A percentile compares a stretch with the other conserved stretches of the same genome.
Evolutionary conservation across 1,140 invertebrate species (phyloP).

Genomic region (Drosophila kohkoa): DNA sequence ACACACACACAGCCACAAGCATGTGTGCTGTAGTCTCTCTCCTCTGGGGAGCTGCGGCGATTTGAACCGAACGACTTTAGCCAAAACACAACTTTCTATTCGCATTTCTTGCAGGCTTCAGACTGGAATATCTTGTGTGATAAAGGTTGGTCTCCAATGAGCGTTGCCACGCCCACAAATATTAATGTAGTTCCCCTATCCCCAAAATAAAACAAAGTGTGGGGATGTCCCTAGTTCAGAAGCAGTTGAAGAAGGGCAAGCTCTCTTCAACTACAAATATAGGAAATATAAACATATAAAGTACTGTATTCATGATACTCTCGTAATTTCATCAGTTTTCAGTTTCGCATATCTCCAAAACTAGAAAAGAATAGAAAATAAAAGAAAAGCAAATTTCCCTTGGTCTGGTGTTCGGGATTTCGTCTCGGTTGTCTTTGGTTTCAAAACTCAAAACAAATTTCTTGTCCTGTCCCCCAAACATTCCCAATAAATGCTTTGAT

Average conservation of each 20-base stretch:
- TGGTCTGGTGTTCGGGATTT: slow-evolving; percentile 1
- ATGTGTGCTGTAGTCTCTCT: slow-evolving; percentile 41
- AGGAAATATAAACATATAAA: background rate
- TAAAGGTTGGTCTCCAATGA: slow-evolving; percentile 76
- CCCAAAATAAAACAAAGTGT: slow-evolving; percentile 1
- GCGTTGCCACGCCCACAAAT: slow-evolving; percentile 49
- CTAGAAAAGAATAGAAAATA: background rate
- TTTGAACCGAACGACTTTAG: slow-evolving; percentile 61
- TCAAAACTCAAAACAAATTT: background rate
- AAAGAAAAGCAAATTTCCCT: background rate
- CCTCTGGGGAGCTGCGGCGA: slow-evolving; percentile 49
- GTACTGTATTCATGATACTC: background rate
- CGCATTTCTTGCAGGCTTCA: slow-evolving; percentile 82
- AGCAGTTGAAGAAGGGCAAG: background rate
- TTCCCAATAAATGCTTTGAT: slow-evolving; percentile 3
- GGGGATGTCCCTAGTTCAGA: background rate
- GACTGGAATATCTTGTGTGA: slow-evolving; percentile 84
- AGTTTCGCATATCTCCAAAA: slow-evolving; percentile 9
- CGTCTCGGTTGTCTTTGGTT: slow-evolving; percentile 11
- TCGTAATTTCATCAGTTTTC: slow-evolving; percentile 14
- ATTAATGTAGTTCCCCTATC: background rate
- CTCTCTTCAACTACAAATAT: background rate
- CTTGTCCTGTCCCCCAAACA: background rate
- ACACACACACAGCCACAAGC: slow-evolving; percentile 1
- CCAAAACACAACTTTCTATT: slow-evolving; percentile 70